phyloP scores from a whole-genome alignment of 2,113 vertebrate genomes.

The Daphoenositta chrysoptera region DNA sequence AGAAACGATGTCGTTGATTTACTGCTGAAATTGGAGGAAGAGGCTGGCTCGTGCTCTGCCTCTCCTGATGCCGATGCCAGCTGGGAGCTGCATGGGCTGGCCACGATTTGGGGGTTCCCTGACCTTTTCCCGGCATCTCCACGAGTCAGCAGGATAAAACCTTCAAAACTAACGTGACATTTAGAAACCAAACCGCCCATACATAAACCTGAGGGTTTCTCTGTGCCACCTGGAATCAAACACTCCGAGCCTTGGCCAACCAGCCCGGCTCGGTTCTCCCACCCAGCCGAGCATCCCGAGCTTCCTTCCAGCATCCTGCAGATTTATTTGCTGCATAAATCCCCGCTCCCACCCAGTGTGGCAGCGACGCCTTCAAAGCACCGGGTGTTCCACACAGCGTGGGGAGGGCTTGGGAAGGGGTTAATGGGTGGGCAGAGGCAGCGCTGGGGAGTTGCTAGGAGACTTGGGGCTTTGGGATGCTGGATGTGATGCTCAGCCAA shows the following conservation, averaged over 20 bases:
- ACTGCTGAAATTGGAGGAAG: not conserved
- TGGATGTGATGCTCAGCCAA: constrained; percentile 30
- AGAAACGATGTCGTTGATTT: not conserved
- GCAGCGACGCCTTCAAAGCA: not conserved
- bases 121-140: not conserved
- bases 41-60: not conserved
- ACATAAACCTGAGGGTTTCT: not conserved
- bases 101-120: not conserved
- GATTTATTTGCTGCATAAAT: not conserved
- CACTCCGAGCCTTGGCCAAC: not conserved
- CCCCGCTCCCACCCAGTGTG: not conserved
- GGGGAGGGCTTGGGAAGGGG: not conserved
- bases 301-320: not conserved
- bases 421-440: constrained; percentile 41
- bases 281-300: not conserved
- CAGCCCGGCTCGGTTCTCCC: not conserved
- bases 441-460: constrained; percentile 50
- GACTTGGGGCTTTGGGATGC: constrained; percentile 49
- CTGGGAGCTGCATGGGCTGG: not conserved
- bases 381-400: not conserved
- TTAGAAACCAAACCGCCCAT: not conserved
- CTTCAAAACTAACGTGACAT: not conserved
- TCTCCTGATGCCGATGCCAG: not conserved
- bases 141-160: not conserved
- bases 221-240: not conserved